These are phyloP conservation scores for Lepidurus arcticus DNA, from an alignment of 1,140 invertebrate genomes.

Conservation along the genomic window DNA sequence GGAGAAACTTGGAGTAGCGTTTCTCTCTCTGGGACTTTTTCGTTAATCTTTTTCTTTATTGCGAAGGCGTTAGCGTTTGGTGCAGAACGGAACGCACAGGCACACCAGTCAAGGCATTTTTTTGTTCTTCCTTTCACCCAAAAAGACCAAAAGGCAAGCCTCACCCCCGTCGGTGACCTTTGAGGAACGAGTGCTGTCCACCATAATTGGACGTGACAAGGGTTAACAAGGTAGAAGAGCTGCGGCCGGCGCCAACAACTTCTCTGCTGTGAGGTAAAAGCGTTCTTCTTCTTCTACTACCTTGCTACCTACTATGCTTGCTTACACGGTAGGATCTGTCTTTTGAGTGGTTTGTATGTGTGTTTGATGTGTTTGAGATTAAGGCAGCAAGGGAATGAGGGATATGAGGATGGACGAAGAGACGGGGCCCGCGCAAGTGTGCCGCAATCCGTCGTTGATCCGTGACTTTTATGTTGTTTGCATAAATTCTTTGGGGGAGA, in stretches of 20 bases:
- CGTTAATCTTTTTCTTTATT: not conserved
- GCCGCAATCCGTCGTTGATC: conserved; percentile 14
- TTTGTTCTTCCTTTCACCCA: not conserved
- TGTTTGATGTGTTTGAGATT: not conserved
- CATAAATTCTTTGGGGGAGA: not conserved
- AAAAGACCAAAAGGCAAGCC: not conserved
- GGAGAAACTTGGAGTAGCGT: not conserved
- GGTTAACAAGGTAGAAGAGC: conserved; percentile 18
- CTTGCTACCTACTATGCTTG: no score
- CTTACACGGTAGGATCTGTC: not conserved
- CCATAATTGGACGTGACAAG: conserved; percentile 18
- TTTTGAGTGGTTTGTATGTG: conserved; percentile 1
- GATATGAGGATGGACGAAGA: not conserved
- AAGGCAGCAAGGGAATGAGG: not conserved
- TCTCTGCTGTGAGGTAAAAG: not conserved
- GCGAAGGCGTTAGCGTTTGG: conserved; percentile 9
- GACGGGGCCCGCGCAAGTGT: not conserved
- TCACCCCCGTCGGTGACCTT: conserved; percentile 11
- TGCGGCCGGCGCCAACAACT: not conserved
- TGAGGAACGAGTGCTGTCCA: conserved; percentile 4
- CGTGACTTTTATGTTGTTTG: conserved; percentile 19
- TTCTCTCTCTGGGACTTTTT: conserved; percentile 1
- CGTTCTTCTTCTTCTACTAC: no score
- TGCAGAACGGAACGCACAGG: not conserved
- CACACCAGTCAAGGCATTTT: not conserved